A percentile compares a stretch with the other conserved stretches of the same genome.
Evolutionary conservation across 2,797 vertebrate genomes (phyloP).

Genomic region (Prionace glauca): DNA sequence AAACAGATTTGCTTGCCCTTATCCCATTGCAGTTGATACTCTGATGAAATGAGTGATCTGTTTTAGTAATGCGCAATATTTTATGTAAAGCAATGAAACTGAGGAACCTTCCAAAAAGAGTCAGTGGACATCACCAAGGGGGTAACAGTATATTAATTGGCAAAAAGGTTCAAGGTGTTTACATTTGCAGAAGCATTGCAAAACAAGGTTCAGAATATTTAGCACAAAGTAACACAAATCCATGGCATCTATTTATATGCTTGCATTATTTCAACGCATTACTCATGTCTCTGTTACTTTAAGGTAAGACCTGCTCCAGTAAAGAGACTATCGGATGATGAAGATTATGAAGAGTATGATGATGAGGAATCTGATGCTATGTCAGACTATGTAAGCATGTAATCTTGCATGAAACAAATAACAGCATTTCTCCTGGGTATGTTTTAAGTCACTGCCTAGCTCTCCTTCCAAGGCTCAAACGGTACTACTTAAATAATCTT

Average conservation of each 20-base stretch:
- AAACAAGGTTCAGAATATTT: neutral
- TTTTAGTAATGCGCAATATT: neutral
- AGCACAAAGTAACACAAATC: neutral
- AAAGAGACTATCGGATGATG: neutral
- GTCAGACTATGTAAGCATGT: constrained; percentile 16
- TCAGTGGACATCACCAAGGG: neutral
- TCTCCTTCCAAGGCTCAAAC: neutral
- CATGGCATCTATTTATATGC: too few species aligned
- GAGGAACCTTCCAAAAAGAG: neutral
- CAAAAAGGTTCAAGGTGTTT: neutral
- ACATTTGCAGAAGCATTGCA: neutral
- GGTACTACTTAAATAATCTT: neutral
- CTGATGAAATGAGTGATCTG: neutral
- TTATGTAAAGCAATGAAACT: neutral
- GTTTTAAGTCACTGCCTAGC: neutral
- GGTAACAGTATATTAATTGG: neutral
- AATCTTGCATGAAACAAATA: neutral
- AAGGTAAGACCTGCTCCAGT: neutral
- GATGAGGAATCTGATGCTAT: constrained; percentile 26
- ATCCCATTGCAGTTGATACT: neutral
- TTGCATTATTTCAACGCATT: neutral
- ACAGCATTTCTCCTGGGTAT: neutral
- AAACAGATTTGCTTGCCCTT: neutral
- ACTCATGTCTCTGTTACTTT: neutral
- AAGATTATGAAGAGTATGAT: constrained; percentile 22